Evolutionary conservation across 2,797 vertebrate species (phyloP).

Genomic region (Pangasius krempfi): DNA sequence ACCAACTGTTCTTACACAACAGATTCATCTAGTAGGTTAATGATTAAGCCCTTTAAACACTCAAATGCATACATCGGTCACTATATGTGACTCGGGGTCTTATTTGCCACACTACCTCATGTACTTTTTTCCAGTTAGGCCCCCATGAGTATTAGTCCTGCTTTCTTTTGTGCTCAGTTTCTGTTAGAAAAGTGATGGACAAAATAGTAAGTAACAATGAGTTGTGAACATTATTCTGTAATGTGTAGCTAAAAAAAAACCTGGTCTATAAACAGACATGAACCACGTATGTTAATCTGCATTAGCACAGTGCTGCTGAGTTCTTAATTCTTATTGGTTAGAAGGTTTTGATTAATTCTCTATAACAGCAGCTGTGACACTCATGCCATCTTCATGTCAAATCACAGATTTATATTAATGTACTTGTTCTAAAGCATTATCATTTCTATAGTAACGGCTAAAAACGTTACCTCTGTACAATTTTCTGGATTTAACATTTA

Average conservation of each 20-base stretch:
- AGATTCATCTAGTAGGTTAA: not conserved
- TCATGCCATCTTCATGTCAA: too few species aligned
- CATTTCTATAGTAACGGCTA: not conserved
- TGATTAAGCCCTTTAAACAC: not conserved
- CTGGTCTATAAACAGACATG: too few species aligned
- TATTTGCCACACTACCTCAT: not conserved
- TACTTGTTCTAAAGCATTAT: not conserved
- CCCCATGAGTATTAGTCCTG: not conserved
- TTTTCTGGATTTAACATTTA: too few species aligned
- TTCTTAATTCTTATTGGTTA: too few species aligned
- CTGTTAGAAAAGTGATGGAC: not conserved
- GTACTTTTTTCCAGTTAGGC: not conserved
- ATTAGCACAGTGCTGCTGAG: too few species aligned
- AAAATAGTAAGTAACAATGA: too few species aligned
- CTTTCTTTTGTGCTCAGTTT: not conserved
- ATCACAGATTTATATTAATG: not conserved
- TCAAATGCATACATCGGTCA: not conserved
- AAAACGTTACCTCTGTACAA: too few species aligned
- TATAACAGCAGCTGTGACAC: too few species aligned
- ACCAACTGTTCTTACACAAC: not conserved
- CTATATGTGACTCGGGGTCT: not conserved
- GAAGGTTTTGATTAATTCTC: too few species aligned
- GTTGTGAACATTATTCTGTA: not conserved
- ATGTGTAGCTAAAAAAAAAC: too few species aligned
- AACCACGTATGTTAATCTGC: too few species aligned